Evolutionary conservation across 2,113 vertebrate genomes (phyloP), one percentile per base, ranked within the genome.

Genomic region (Benitochromis conjunctus): DNA sequence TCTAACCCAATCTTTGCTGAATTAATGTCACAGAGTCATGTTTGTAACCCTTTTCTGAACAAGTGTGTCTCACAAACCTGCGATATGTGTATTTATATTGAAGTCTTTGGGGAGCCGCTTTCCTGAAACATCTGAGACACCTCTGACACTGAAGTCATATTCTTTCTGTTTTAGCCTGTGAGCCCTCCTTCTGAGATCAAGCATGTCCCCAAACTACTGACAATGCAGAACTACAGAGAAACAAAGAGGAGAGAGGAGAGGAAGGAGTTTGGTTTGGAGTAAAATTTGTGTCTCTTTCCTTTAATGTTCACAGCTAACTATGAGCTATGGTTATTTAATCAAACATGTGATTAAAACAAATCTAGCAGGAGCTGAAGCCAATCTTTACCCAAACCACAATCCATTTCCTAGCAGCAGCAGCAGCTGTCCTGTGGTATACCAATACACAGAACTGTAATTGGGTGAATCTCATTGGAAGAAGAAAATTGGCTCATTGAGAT

Each of bases 401-500:
- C 81, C 18, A 92, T 94, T 91, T 86, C 88, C 88, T 84, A 81
- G 83, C 80, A 92, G 87, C 89, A 88, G 89, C 1, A 84, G 91
- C 92, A 94, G 93, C 93, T 93, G 92, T 89, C 92, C 86, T 46
- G 87, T 12, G 54, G 77, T 82, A 83, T 90, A 91, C 88, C 87
- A 90, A 94, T 83, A 88, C 89, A 78, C 91, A 88, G 54, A 84
- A 83, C 89, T 74, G 84, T 92, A 89, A 94, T 90, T 90, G 86
- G 83, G 51, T 78, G 83, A 76, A 89, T 86, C 89, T 95, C 87
- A 88, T 88, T 87, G 90, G 90, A 91, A 55, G 90, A 83, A 57
- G 74, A 58, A 86, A 89, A 92, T 90, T 88, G 88, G 81, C 89
- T 92, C 82, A 81, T 91, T 91, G 90, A 88, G 92, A 94, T 94